Evolutionary conservation across 2,797 vertebrate genomes (phyloP), one percentile per base, ranked within the genome.

Genomic region (Adelosebastes latens): DNA sequence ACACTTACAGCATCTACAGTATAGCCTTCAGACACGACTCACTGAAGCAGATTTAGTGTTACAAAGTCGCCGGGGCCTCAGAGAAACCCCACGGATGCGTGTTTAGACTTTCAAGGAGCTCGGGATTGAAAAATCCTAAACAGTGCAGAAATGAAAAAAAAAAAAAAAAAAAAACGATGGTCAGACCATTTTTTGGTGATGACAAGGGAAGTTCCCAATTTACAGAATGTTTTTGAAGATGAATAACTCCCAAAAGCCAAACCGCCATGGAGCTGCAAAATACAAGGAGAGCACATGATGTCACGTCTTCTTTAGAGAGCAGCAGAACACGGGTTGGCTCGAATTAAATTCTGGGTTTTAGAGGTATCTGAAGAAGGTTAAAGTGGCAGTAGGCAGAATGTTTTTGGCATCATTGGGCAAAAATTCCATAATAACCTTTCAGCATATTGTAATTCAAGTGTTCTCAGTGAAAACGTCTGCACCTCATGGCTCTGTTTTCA

Each of bases 1-100:
- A 82, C 66, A 82, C 77, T 55, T 49, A 55, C 61, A 88, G 77
- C 65, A 78, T 58, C 83, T 86, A 91, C 79, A 80, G 75, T 12
- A 64, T 6, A 34, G 79, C 71, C 77, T 71, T 88, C 34, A 79
- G 58, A 87, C 62, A 42, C 16, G 31, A 72, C 20, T 56, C 24
- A 0, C 31, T 79, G 56, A 77, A 86, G 67, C 71, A 63, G 72
- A 86, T 86, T 89, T 89, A 86, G 77, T 88, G 65, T 80, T 81
- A 72, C 39, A 84, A 81, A 77, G 81, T 84, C 14, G 55, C 32
- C 2, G 11, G 58, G 72, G 90, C 78, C 66, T 89, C 39, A 4
- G 71, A 79, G 56, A 85, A 59, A 81, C 77, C 70, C 32, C 12
- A 42, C 22, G 1, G 13, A 22, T 74, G 46, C 31, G 1, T 75